Evolutionary conservation across 92 coral and sea anemone genomes (phyloP).

Genomic region (Anthopleura xanthogrammica): DNA sequence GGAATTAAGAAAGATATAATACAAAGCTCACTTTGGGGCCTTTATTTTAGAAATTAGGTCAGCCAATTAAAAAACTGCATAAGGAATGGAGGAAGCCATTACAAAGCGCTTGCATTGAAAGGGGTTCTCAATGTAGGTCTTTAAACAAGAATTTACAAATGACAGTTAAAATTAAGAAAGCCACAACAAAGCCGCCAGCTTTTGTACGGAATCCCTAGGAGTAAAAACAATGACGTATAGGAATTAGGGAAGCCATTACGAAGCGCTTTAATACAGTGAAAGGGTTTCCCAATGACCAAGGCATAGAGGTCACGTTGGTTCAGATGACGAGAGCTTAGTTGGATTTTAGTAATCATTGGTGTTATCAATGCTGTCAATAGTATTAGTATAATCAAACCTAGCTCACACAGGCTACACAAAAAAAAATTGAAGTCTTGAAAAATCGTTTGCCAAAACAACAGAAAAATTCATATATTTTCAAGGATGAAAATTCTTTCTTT

Average conservation of each 20-base stretch:
- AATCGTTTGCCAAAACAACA: neutral
- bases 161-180: neutral
- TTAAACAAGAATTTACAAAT: neutral
- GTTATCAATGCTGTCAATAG: slow-evolving; percentile 9
- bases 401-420: neutral
- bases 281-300: slow-evolving; percentile 20
- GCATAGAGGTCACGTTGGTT: slow-evolving; percentile 4
- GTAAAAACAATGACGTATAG: neutral
- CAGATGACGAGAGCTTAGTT: slow-evolving; percentile 13
- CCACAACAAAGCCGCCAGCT: neutral
- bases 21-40: neutral
- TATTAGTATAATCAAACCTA: slow-evolving; percentile 12
- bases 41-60: neutral
- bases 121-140: slow-evolving; percentile 3
- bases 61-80: neutral
- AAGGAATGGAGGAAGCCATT: slow-evolving; percentile 14
- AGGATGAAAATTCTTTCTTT: neutral
- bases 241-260: slow-evolving; percentile 20
- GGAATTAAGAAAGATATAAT: neutral
- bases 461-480: neutral
- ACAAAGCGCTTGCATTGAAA: slow-evolving; percentile 2
- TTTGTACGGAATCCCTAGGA: neutral
- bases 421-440: too few species aligned
- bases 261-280: slow-evolving; percentile 9
- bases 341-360: slow-evolving; percentile 12